Evolutionary conservation across 2,113 vertebrate genomes (phyloP), one percentile per base, ranked within the genome.

Genomic region (Nerophis ophidion): DNA sequence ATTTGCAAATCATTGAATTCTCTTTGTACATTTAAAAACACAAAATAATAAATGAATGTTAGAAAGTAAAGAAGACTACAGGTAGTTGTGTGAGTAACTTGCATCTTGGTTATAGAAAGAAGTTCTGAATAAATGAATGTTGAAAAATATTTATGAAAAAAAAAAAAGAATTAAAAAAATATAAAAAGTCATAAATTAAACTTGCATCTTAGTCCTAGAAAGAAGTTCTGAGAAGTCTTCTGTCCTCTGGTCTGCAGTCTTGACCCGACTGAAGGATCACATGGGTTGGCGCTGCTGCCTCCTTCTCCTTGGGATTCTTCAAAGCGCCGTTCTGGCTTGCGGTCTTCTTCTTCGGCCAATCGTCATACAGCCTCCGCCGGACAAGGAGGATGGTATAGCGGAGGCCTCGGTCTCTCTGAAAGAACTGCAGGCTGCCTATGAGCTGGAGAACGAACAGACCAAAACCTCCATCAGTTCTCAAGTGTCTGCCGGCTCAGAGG

Each of bases 281-380:
- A 87, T 95, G 0, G 95, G 96, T 67, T 99, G 96, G 96, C 90
- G 93, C 8, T 79, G 86, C 83, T 94, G 93, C 77, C 82, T 99
- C 49, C 69, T 97, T 0, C 66, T 90, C 3, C 88, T 97, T 0
- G 96, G 95, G 8, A 58, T 91, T 12, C 71, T 97, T 0, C 96
- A 99, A 85, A 69, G 93, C 0, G 92, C 90, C 74, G 90, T 97
- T 3, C 75, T 93, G 1, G 48, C 84, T 67, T 97, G 92, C 0
- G 95, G 95, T 0, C 82, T 89, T 0, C 80, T 99, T 63, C 91
- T 99, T 2, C 84, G 91, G 52, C 96, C 96, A 8, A 92, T 99
- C 5, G 1, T 92, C 9, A 89, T 97, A 66, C 61, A 74, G 74
- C 75, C 83, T 0, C 47, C 61, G 36, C 12, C 16, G 9, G 56